Base-by-base conservation (phyloP, 2,113 vertebrate genomes). In the Nycticebus coucang region DNA sequence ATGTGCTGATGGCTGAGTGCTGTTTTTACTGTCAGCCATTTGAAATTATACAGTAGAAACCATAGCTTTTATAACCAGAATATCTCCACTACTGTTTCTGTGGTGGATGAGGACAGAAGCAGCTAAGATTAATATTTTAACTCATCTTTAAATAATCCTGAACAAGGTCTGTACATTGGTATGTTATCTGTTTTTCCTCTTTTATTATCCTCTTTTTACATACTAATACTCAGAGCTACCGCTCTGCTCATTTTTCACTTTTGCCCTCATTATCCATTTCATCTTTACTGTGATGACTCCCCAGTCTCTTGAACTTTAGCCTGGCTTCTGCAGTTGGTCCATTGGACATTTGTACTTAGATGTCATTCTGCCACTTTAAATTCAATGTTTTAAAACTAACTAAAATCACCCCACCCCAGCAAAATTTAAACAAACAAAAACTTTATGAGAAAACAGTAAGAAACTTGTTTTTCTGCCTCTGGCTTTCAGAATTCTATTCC, bases 61-160 rank as follows among this genome's bases (percentile, higher is more conserved):
- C 5, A 7, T 7, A 77, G 77, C 28, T 87, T 87, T 80, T 66
- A 66, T 66, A 55, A 24, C 50, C 17, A 71, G 85, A 75, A 18
- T 87, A 72, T 64, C 68, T 72, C 19, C 28, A 74, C 30, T 57
- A 22, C 13, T 26, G 0, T 72, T 88, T 79, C 60, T 41, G 4
- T 5, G 78, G 62, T 50, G 13, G 21, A 66, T 94, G 22, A 82
- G n/a, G 71, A 83, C 19, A 74, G 55, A 41, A 86, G 71, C 33
- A 94, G 53, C 62, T 86, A 78, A 93, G 37, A 82, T 33, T 74
- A 80, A 95, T 95, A 79, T 79, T 30, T 55, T 91, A 68, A 28
- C 2, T 26, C 45, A 78, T 59, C 12, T 87, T 82, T 66, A 59
- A 33, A 77, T 68, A 15, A 53, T 90, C 59, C 10, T 72, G 72